A percentile compares a stretch with the other conserved stretches of the same genome.
phyloP scores from a whole-genome alignment of 2,113 vertebrate species.

The Caretta caretta region DNA sequence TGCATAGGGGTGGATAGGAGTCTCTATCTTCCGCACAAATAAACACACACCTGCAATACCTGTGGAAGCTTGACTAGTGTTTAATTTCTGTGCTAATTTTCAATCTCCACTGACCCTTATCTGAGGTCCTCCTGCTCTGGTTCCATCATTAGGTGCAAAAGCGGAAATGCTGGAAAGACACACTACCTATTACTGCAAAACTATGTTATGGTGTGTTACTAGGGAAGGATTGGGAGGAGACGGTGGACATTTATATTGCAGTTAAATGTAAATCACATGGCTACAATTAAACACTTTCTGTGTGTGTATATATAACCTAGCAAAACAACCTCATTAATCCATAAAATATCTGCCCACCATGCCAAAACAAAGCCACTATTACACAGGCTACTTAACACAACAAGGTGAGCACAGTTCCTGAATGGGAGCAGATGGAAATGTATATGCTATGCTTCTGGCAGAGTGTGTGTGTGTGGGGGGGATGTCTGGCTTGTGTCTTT shows the following conservation, averaged over 20 bases:
- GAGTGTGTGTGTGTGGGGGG: accelerated
- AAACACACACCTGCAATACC: not conserved
- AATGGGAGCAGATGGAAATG: conserved; percentile 10
- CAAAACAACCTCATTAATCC: conserved; percentile 49
- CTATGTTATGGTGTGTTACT: not conserved
- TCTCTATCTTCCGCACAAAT: not conserved
- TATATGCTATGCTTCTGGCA: not conserved
- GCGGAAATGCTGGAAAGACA: conserved; percentile 42
- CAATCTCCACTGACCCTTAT: conserved; percentile 53
- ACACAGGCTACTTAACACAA: conserved; percentile 48
- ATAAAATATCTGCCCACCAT: conserved; percentile 47
- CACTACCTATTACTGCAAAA: conserved; percentile 43
- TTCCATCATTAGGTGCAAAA: not conserved
- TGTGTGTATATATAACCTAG: conserved; percentile 22
- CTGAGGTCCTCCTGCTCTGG: not conserved
- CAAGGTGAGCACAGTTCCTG: conserved; percentile 36
- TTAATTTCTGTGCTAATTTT: conserved; percentile 59
- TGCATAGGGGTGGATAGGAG: not conserved
- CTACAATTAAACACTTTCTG: conserved; percentile 55
- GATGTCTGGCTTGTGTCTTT: not conserved
- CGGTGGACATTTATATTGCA: not conserved
- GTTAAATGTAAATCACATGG: conserved; percentile 52
- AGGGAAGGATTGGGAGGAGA: conserved; percentile 10
- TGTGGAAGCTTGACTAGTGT: not conserved
- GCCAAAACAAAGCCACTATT: conserved; percentile 48